Evolutionary conservation across 2,888 invertebrate species (phyloP), one percentile per base, ranked within the genome.

Genomic region (Xestia xanthographa): DNA sequence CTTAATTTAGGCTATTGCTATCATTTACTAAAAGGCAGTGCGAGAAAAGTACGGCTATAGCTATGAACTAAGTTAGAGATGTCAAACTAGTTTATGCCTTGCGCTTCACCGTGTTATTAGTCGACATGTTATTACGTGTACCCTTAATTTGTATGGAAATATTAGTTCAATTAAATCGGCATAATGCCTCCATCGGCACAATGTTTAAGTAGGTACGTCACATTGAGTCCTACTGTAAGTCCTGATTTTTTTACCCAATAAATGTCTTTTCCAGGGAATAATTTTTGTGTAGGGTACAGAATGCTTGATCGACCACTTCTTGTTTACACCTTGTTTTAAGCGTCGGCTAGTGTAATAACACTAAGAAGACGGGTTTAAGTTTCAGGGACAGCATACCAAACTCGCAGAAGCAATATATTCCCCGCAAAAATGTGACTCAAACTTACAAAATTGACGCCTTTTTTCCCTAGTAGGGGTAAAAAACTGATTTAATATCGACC

Each of bases 401-500:
- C 17, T 58, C 17, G 29, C 17, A 29, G 17, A 58, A 58, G 17
- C 5, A 63, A 63, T n/a, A 41, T 41, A 0, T n/a, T 63, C 0
- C n/a, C 11, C n/a, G 1, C 6, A n/a, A 41, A 50, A n/a, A 50
- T 38, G 38, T 14, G 8, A 58, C 41, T 22, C 34, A 70, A 34
- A 20, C 12, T 43, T 5, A 0, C 5, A 38, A 58, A 65, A 50
- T 29, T 5, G 43, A 5, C 5, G 12, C n/a, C n/a, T 11, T 50
- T 4, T 45, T 17, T 45, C 34, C 22, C 50, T 50, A 56, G 41
- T 77, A 66, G 66, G 71, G 72, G 68, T 20, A 29, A 53, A 41
- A 71, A 72, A 66, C 26, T 63, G 65, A 45, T 67, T 75, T 17
- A 67, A 50, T 20, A 72, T 84, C 65, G 48, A 78, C 62, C 56